Evolutionary conservation across 2,888 invertebrate genomes (phyloP), one percentile per base, ranked within the genome.

Genomic region (Acronicta aceris): DNA sequence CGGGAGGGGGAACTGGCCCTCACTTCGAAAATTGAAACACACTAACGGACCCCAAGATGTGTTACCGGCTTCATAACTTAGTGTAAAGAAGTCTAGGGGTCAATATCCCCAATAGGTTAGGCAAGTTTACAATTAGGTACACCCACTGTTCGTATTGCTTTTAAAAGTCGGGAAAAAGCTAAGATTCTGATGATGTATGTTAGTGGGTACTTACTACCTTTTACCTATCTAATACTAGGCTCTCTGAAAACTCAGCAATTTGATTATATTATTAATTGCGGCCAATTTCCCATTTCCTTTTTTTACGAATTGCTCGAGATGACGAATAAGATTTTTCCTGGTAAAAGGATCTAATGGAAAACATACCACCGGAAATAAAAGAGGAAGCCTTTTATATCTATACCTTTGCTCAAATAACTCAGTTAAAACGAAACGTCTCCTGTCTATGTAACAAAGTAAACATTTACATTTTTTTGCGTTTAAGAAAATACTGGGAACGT

Each of bases 391-490:
- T 5, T 21, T 21, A 43, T 12, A 43, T 42, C 42, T 43, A 50
- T 50, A 25, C 12, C 12, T n/a, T 36, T 25, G 17, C 9, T 12
- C 1, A 48, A 36, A 48, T 48, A 47, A 47, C 47, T 7, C 5
- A n/a, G 47, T 27, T 47, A 30, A 15, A 46, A n/a, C 30, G 30
- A 33, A 47, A 10, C 15, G 30, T 47, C 38, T 16, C 17, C 21
- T 21, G 21, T 38, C 13, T 17, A 38, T 21, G 38, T 36, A 49
- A 49, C 33, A 49, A 38, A 49, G 36, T 49, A 49, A 48, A 49
- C 49, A 49, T 49, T 49, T 49, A 21, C 38, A 49, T 49, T 49
- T 49, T 49, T 49, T 17, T 49, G 8, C 49, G 49, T 38, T 49
- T 38, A 36, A 49, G 38, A 47, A 49, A 38, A 49, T 49, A 49